These are phyloP conservation scores for Drosophila pachea DNA, from an alignment of 1,140 invertebrate genomes.

Conservation along the genomic window DNA sequence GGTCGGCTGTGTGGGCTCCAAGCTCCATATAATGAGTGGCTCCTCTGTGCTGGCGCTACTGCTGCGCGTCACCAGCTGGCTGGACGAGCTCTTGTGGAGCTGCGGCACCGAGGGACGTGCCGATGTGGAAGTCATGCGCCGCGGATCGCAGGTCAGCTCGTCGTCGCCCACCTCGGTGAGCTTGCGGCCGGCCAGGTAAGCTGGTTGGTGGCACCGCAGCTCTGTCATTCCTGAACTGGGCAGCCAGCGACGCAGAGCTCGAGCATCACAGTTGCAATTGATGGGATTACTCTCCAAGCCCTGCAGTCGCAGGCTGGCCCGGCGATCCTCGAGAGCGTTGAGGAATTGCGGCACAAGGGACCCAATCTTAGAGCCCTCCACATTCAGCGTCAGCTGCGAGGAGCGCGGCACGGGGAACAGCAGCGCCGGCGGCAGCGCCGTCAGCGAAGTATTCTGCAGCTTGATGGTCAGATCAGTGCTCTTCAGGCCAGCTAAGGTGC, in stretches of 20 bases:
- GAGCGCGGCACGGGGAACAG: conserved; percentile 94
- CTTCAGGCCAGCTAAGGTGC: conserved; percentile 89
- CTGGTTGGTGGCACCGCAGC: conserved; percentile 84
- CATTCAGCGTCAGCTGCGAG: conserved; percentile 87
- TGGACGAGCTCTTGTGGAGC: conserved; percentile 67
- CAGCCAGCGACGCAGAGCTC: conserved; percentile 88
- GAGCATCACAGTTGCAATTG: conserved; percentile 90
- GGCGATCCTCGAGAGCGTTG: conserved; percentile 88
- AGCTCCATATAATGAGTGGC: conserved; percentile 92
- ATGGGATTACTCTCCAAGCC: conserved; percentile 89
- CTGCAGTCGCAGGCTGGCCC: conserved; percentile 84
- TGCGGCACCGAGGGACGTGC: conserved; percentile 55
- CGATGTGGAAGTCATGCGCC: conserved; percentile 80
- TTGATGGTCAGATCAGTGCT: conserved; percentile 84
- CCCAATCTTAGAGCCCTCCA: conserved; percentile 87
- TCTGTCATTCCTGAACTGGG: conserved; percentile 82
- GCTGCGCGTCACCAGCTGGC: conserved; percentile 80
- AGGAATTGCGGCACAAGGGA: conserved; percentile 88
- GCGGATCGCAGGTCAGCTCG: conserved; percentile 87
- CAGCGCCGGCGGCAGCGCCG: conserved; percentile 86
- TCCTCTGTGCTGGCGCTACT: conserved; percentile 83
- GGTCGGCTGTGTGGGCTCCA: conserved; percentile 82
- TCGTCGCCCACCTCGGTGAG: conserved; percentile 88
- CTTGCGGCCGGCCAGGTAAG: conserved; percentile 83
- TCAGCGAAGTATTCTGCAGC: conserved; percentile 89